Conservation (phyloP, 1,140 invertebrate genomes). For the Meteorus sp. region DNA sequence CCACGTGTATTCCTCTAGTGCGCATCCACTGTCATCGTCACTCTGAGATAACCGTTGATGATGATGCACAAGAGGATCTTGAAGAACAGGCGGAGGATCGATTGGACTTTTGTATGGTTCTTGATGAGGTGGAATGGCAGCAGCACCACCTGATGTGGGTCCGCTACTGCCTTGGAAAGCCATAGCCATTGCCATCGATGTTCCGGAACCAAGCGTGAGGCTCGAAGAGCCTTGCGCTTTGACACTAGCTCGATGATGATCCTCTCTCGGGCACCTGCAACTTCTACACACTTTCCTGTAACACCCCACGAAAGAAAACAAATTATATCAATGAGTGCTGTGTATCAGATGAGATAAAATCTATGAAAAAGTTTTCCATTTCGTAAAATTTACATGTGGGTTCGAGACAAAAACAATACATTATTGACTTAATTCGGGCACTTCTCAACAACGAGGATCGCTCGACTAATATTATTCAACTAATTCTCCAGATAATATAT, state of each 20-base stretch:
- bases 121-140: conserved; percentile 43
- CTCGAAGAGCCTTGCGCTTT: conserved; percentile 39
- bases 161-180: conserved; percentile 44
- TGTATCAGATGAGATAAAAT: too few relatives aligned
- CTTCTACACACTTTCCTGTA: conserved; percentile 72
- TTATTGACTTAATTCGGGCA: too few relatives aligned
- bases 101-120: conserved; percentile 35
- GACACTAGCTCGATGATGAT: conserved; percentile 58
- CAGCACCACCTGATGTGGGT: conserved; percentile 29
- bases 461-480: too few relatives aligned
- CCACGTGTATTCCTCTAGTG: conserved; percentile 97
- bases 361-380: too few relatives aligned
- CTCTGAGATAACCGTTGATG: conserved; percentile 89
- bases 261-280: conserved; percentile 70
- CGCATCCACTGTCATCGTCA: conserved; percentile 96
- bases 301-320: conserved; percentile 27
- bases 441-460: too few relatives aligned
- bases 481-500: too few relatives aligned
- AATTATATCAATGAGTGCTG: conserved; percentile 20
- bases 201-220: conserved; percentile 41
- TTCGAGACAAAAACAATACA: too few relatives aligned
- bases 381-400: too few relatives aligned
- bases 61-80: conserved; percentile 63
- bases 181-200: conserved; percentile 55
- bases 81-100: conserved; percentile 39